Conservation (phyloP, 2,113 vertebrate genomes). For the Elgaria multicarinata region DNA sequence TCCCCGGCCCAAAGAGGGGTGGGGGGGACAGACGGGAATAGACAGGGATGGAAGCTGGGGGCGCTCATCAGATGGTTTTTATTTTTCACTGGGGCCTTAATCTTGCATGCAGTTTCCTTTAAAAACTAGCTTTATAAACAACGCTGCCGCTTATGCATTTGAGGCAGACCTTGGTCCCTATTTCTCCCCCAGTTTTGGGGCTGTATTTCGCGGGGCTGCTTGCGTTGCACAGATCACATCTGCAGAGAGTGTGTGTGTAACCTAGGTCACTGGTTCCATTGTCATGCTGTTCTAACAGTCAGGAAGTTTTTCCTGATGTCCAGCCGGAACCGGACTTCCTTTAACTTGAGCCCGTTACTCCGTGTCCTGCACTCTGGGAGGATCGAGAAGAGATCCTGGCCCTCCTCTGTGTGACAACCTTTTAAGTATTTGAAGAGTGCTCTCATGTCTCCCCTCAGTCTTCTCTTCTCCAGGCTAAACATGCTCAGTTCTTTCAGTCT, state of each 20-base stretch:
- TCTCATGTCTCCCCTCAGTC: too few relatives aligned
- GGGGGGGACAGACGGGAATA: neutral
- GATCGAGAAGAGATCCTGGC: too few relatives aligned
- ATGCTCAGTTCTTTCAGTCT: too few relatives aligned
- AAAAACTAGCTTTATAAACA: neutral
- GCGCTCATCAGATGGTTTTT: conserved; percentile 12
- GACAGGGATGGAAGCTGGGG: neutral
- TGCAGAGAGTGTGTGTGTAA: neutral
- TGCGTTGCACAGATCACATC: neutral
- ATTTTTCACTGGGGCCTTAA: conserved; percentile 11
- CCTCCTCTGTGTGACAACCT: too few relatives aligned
- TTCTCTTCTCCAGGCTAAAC: too few relatives aligned
- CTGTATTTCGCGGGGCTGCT: neutral
- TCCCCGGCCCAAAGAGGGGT: neutral
- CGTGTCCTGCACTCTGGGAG: too few relatives aligned
- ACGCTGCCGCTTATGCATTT: accelerated
- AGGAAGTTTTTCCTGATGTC: too few relatives aligned
- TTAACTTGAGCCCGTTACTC: too few relatives aligned
- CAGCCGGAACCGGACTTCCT: too few relatives aligned
- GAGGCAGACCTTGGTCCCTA: neutral
- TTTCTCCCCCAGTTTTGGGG: neutral
- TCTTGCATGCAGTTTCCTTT: conserved; percentile 8
- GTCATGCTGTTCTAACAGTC: too few relatives aligned
- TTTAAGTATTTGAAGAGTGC: too few relatives aligned
- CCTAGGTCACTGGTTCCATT: too few relatives aligned